A percentile compares a stretch with the other conserved stretches of the same genome.
These are phyloP conservation scores for Apus apus DNA, from an alignment of 2,113 vertebrate genomes.

Conservation along the genomic window DNA sequence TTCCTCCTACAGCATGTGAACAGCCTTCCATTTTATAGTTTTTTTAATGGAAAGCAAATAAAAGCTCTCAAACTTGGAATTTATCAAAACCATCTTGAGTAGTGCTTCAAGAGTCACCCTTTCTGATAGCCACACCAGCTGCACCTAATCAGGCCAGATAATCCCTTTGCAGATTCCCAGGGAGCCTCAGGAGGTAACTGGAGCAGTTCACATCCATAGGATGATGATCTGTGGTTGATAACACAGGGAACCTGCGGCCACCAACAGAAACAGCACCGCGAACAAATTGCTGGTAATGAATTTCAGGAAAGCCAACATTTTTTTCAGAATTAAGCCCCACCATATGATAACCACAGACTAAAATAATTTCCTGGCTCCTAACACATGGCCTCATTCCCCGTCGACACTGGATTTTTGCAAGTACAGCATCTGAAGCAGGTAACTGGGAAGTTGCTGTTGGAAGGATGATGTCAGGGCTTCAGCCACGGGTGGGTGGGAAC, in stretches of 20 bases:
- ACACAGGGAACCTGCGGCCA: neutral
- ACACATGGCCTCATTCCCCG: accelerated
- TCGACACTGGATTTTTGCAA: neutral
- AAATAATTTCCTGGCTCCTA: neutral
- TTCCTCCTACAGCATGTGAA: neutral
- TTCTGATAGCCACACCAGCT: neutral
- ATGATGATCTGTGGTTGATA: neutral
- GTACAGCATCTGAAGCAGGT: accelerated
- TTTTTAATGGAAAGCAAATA: constrained; percentile 13
- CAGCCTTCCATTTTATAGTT: neutral
- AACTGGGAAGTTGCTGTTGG: neutral
- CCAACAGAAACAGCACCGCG: neutral
- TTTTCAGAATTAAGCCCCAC: neutral
- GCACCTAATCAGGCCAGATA: neutral
- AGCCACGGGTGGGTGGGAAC: neutral
- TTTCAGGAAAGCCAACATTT: too few species aligned
- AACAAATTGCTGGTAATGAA: neutral
- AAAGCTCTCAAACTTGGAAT: neutral
- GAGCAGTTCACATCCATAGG: neutral
- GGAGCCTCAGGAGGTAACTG: neutral
- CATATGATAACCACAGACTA: neutral
- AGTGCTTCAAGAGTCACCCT: neutral
- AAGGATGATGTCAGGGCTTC: neutral
- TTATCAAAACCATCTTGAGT: constrained; percentile 20
- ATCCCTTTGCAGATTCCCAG: neutral